Conservation (phyloP, 1,140 invertebrate genomes). For the Drosophila tsacasi region DNA sequence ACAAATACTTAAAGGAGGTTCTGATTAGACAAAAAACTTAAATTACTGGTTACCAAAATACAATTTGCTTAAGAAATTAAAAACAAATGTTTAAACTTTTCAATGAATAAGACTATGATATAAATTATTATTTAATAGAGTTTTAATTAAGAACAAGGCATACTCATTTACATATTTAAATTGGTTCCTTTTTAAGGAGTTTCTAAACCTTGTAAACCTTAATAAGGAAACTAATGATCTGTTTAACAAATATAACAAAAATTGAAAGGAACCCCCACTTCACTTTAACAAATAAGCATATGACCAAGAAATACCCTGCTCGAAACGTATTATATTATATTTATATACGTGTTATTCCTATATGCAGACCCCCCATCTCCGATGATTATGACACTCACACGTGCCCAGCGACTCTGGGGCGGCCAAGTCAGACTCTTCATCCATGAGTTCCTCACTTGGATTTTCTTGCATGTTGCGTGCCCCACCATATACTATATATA, state of each 20-base stretch:
- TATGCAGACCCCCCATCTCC: constrained; percentile 19
- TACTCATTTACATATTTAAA: no score
- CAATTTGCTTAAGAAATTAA: no score
- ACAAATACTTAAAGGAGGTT: no score
- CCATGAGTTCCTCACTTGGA: constrained; percentile 42
- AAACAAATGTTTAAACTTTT: no score
- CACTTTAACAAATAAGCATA: background rate
- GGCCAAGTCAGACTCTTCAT: constrained; percentile 34
- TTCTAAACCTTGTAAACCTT: no score
- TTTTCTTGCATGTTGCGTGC: constrained; percentile 62
- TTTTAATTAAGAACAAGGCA: no score
- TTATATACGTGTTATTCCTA: constrained; percentile 9
- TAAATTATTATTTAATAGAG: no score
- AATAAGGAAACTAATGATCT: background rate
- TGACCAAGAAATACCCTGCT: constrained; percentile 2
- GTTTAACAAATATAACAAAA: background rate
- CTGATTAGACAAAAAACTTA: no score
- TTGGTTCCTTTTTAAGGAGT: no score
- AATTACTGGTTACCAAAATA: no score
- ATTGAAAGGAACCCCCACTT: background rate
- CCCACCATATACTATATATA: constrained; percentile 18
- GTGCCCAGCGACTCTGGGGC: constrained; percentile 37
- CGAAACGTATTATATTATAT: constrained; percentile 6
- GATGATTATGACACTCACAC: constrained; percentile 68
- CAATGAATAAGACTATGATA: no score